Evolutionary conservation across 2,113 vertebrate species (phyloP), one percentile per base, ranked within the genome.

Genomic region (Rhea pennata): DNA sequence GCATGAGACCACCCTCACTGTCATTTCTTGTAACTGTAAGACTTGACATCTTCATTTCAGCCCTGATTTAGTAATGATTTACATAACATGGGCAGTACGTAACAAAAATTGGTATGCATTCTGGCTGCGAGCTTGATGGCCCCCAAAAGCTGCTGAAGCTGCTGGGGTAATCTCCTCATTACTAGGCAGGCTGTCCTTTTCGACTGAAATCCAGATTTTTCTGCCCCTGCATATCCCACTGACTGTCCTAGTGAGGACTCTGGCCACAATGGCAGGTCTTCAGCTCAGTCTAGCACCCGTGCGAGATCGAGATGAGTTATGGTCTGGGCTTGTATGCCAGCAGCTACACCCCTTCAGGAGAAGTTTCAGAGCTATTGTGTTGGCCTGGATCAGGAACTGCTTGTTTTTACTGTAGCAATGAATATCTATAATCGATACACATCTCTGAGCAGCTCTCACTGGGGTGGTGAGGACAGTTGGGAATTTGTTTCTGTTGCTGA

Each of bases 361-460:
- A 39, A 50, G 50, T 54, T 40, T 50, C 71, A 65, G 50, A 76
- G 44, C 13, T 12, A 1, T 15, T 0, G 1, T 19, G 26, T 20
- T 53, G 54, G 14, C 70, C 56, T 0, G 0, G 22, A 1, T 31
- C 3, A n/a, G 65, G 42, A 74, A 3, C 23, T 44, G 26, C 5
- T 54, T n/a, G 73, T 27, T 59, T 77, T 12, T 6, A 15, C 33
- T 10, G 7, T 2, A 1, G 33, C 9, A 42, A 42, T 27, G 44
- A 74, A 9, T 2, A 2, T 24, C 73, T 72, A 2, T 21, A 64
- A 42, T 12, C 10, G 39, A 20, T 8, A 16, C 9, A 3, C 1
- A 0, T 29, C 9, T 40, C 70, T 6, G 12, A 82, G 44, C 56
- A 61, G 46, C 61, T 24, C 16, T 85, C 5, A 59, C 24, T 11